Percentiles rank a stretch among this genome's conserved stretches.
Evolutionary conservation across 1,140 invertebrate genomes (phyloP).

Genomic region (Aleiodes sp.): DNA sequence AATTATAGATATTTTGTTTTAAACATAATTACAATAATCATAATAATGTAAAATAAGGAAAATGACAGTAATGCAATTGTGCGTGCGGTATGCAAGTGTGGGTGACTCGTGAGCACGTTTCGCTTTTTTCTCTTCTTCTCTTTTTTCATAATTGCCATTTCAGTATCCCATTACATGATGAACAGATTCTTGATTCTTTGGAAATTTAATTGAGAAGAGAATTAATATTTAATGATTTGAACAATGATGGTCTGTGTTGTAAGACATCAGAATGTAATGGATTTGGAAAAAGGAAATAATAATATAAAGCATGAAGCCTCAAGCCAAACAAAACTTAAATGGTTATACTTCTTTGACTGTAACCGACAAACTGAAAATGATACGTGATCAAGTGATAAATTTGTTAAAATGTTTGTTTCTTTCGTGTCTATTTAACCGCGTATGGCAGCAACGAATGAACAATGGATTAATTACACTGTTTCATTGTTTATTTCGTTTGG

Average conservation of each 20-base stretch:
- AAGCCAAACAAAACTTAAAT: constrained; percentile 50
- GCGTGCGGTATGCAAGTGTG: constrained; percentile 30
- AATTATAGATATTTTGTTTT: constrained; percentile 25
- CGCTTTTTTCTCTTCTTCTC: background rate
- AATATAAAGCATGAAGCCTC: constrained; percentile 50
- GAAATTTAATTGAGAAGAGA: constrained; percentile 4
- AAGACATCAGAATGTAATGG: constrained; percentile 45
- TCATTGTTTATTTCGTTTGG: background rate
- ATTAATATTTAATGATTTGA: background rate
- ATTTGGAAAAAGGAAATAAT: constrained; percentile 55
- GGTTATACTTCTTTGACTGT: background rate
- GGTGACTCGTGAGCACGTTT: constrained; percentile 22
- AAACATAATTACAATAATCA: constrained; percentile 30
- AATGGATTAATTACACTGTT: background rate
- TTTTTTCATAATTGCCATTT: background rate
- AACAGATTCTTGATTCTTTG: background rate
- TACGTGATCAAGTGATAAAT: background rate
- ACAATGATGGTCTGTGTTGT: constrained; percentile 15
- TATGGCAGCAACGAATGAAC: background rate
- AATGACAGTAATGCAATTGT: constrained; percentile 30
- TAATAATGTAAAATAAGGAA: constrained; percentile 25
- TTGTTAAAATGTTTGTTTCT: background rate
- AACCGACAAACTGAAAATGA: constrained; percentile 6
- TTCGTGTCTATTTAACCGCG: background rate
- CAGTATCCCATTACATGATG: background rate